These are phyloP conservation scores for Microcebus lehilahytsara DNA, from an alignment of 2,113 vertebrate genomes.

Conservation along the genomic window DNA sequence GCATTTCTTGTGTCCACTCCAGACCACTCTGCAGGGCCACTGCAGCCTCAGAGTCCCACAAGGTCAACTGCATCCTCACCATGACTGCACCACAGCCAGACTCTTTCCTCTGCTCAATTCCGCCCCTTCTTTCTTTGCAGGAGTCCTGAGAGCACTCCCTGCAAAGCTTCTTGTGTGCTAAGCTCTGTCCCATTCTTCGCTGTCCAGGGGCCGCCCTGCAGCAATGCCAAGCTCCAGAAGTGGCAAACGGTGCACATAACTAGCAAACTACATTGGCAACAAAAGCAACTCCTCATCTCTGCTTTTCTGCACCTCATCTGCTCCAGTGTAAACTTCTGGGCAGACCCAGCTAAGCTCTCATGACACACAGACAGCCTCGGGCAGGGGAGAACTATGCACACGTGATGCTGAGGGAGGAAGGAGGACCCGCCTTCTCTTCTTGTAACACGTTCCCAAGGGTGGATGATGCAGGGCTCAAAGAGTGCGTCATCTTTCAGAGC, in stretches of 20 bases:
- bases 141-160: too few relatives aligned
- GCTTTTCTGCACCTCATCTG: not conserved
- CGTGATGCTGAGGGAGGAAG: not conserved
- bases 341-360: too few relatives aligned
- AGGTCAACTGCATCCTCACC: too few relatives aligned
- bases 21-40: not conserved
- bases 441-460: not conserved
- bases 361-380: not conserved
- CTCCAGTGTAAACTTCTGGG: not conserved
- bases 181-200: not conserved
- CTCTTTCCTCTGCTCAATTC: not conserved
- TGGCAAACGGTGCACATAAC: not conserved
- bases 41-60: not conserved
- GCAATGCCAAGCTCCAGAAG: not conserved
- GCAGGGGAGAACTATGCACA: rapidly evolving
- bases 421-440: not conserved
- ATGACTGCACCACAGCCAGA: not conserved
- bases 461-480: not conserved
- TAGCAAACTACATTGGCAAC: too few relatives aligned
- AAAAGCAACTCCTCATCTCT: too few relatives aligned
- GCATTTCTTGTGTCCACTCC: too few relatives aligned
- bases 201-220: not conserved
- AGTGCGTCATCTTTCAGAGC: too few relatives aligned
- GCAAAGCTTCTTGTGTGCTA: too few relatives aligned
- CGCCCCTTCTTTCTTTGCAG: not conserved